These are phyloP conservation scores for Thymelicus lineola DNA, from an alignment of 2,888 invertebrate species.

Conservation along the genomic window DNA sequence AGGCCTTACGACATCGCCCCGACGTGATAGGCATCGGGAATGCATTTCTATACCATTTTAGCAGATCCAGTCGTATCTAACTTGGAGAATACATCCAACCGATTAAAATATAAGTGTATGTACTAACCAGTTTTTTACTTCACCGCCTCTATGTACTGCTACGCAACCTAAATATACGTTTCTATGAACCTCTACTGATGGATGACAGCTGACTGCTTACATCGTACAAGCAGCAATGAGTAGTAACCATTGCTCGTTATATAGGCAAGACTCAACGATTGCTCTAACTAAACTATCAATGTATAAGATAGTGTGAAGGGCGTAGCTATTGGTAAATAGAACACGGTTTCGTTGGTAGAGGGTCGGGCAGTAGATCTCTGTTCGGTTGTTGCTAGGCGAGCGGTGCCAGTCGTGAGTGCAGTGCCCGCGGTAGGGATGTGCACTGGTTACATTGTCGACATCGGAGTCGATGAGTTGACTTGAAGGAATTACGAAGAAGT, in stretches of 20 bases:
- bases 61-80: constrained; percentile 67
- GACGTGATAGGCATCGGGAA: constrained; percentile 40
- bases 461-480: constrained; percentile 40
- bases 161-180: constrained; percentile 75
- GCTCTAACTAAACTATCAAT: constrained; percentile 47
- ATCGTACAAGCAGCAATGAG: not conserved
- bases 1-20: not conserved
- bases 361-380: constrained; percentile 67
- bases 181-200: constrained; percentile 64
- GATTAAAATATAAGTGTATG: constrained; percentile 69
- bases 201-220: constrained; percentile 25
- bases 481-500: too few species aligned
- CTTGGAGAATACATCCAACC: constrained; percentile 70
- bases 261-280: too few species aligned
- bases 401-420: constrained; percentile 70
- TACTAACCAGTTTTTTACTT: constrained; percentile 71
- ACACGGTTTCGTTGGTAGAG: constrained; percentile 46
- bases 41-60: constrained; percentile 69
- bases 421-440: constrained; percentile 65
- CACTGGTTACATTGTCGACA: constrained; percentile 44
- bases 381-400: constrained; percentile 78
- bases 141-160: constrained; percentile 58
- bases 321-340: constrained; percentile 47
- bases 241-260: constrained; percentile 48
- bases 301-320: constrained; percentile 38